A percentile compares a stretch with the other conserved stretches of the same genome.
phyloP scores from a whole-genome alignment of 2,797 vertebrate genomes.

The Microhierax caerulescens region DNA sequence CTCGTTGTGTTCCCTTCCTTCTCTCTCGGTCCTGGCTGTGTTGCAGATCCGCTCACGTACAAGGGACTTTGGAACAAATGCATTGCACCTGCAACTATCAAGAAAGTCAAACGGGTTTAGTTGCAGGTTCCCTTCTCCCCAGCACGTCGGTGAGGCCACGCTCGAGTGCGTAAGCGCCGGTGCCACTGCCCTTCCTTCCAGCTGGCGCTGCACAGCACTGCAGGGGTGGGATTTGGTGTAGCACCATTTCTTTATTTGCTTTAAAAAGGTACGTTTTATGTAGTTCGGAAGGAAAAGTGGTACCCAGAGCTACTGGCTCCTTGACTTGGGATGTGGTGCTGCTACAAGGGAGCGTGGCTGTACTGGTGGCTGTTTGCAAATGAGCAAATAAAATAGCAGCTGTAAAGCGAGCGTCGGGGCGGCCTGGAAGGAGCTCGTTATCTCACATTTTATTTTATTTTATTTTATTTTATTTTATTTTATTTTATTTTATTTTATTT shows the following conservation, averaged over 20 bases:
- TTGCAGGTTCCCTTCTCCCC: background rate
- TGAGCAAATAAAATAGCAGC: background rate
- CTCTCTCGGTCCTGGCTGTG: background rate
- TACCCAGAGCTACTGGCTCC: background rate
- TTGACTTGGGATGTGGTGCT: background rate
- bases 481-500: no score
- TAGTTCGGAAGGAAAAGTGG: background rate
- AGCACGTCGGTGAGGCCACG: accelerated
- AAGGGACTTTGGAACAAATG: background rate
- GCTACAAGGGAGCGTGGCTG: background rate
- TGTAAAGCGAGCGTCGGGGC: background rate
- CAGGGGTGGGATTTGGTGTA: background rate
- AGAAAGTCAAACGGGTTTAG: accelerated
- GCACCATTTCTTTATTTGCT: background rate
- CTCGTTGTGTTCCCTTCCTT: background rate
- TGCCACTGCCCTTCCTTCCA: background rate
- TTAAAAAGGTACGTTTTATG: background rate
- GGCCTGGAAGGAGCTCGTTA: background rate
- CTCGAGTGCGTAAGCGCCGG: accelerated
- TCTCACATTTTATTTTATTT: accelerated
- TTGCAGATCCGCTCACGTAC: background rate
- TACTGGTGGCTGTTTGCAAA: background rate
- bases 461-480: accelerated
- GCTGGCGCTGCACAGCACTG: background rate
- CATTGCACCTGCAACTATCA: background rate